These are phyloP conservation scores for Psittacula derbiana DNA, from an alignment of 2,797 vertebrate species.

Conservation along the genomic window DNA sequence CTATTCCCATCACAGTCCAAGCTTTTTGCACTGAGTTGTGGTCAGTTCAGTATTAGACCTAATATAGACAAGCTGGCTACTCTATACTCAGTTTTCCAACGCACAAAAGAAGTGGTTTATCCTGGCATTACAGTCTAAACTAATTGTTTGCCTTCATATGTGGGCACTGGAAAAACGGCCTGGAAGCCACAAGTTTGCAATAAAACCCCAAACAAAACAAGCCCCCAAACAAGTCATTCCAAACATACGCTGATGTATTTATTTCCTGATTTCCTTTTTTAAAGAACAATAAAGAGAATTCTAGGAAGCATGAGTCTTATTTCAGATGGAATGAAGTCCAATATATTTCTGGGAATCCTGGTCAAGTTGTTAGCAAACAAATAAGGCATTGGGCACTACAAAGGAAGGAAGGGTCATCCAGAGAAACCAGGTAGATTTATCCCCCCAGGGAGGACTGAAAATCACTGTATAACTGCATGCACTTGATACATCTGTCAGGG, in stretches of 20 bases:
- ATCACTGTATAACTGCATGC: neutral
- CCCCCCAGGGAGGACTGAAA: neutral
- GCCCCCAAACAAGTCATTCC: neutral
- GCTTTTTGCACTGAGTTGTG: neutral
- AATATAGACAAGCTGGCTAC: neutral
- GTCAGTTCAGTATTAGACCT: neutral
- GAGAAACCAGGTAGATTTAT: constrained; percentile 12
- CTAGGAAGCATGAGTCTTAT: constrained; percentile 45
- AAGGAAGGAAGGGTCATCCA: neutral
- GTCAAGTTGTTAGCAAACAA: constrained; percentile 15
- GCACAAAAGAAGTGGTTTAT: neutral
- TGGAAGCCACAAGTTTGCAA: neutral
- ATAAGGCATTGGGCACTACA: neutral
- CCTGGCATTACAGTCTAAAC: neutral
- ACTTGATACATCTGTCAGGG: neutral
- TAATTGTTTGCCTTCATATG: neutral
- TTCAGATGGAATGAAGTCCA: constrained; percentile 24
- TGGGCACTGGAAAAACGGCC: neutral
- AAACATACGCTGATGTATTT: constrained; percentile 37
- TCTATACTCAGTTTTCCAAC: neutral
- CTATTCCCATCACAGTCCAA: neutral
- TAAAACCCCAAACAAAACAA: neutral
- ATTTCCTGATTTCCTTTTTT: constrained; percentile 23
- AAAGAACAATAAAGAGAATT: constrained; percentile 44
- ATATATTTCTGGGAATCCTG: constrained; percentile 10